A percentile compares a stretch with the other conserved stretches of the same genome.
phyloP scores from a whole-genome alignment of 2,797 vertebrate species.

The Myotis myotis region DNA sequence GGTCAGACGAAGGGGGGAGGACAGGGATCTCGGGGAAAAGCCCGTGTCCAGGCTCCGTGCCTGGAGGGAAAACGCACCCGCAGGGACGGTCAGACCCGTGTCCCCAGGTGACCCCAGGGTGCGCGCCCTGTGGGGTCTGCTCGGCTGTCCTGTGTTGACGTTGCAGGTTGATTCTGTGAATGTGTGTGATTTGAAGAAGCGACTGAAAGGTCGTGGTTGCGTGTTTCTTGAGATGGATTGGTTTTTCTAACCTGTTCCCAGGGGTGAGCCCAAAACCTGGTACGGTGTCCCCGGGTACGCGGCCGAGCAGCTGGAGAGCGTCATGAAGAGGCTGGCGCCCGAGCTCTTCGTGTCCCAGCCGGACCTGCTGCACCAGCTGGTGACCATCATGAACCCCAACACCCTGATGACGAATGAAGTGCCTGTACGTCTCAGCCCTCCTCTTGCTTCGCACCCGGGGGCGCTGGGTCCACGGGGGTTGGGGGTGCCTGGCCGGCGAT shows the following conservation, averaged over 20 bases:
- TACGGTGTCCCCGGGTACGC: conserved; percentile 97
- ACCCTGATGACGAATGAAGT: conserved; percentile 97
- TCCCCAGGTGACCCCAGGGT: not conserved
- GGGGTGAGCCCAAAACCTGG: conserved; percentile 99
- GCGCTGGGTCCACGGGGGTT: too few relatives aligned
- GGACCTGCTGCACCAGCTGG: conserved; percentile 98
- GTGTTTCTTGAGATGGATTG: not conserved
- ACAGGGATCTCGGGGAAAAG: not conserved
- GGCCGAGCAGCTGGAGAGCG: conserved; percentile 95
- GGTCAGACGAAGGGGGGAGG: not conserved
- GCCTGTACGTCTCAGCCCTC: conserved; percentile 88
- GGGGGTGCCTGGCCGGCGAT: too few relatives aligned
- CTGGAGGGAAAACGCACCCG: not conserved
- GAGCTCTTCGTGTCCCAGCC: conserved; percentile 98
- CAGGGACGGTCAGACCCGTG: not conserved
- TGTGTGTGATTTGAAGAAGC: not conserved
- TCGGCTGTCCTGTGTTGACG: not conserved
- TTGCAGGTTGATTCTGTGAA: not conserved
- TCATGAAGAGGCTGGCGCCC: conserved; percentile 98
- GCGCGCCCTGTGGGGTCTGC: not conserved
- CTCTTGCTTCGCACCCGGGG: too few relatives aligned
- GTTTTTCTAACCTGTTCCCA: conserved; percentile 81
- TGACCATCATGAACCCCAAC: conserved; percentile 99
- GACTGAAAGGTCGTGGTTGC: not conserved
- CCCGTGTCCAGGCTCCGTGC: not conserved